These are phyloP conservation scores for Bombyx mori DNA, from an alignment of 1,140 invertebrate genomes.

Conservation along the genomic window ASM3026992v2 NC_085117.1:17209001-17209500, in stretches of 20 bases:
- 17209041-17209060: slow-evolving; percentile 75
- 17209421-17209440: slow-evolving; percentile 4
- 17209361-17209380: neutral
- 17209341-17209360: slow-evolving; percentile 9
- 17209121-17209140: slow-evolving; percentile 11
- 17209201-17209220: slow-evolving; percentile 13
- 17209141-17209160: slow-evolving; percentile 15
- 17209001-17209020: slow-evolving; percentile 30
- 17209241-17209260: too few species aligned
- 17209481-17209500: neutral
- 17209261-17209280: too few species aligned
- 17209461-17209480: neutral
- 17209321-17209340: slow-evolving; percentile 30
- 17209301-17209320: slow-evolving; percentile 13
- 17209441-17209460: neutral
- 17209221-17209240: slow-evolving; percentile 3
- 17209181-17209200: slow-evolving; percentile 44
- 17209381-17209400: too few species aligned
- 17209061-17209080: slow-evolving; percentile 68
- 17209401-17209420: neutral
- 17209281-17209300: slow-evolving; percentile 4
- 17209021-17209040: slow-evolving; percentile 61
- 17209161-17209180: slow-evolving; percentile 33
- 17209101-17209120: slow-evolving; percentile 37
- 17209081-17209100: slow-evolving; percentile 59